Evolutionary conservation across 2,888 invertebrate species (phyloP), one percentile per base, ranked within the genome.

Genomic region (Rhingia campestris): DNA sequence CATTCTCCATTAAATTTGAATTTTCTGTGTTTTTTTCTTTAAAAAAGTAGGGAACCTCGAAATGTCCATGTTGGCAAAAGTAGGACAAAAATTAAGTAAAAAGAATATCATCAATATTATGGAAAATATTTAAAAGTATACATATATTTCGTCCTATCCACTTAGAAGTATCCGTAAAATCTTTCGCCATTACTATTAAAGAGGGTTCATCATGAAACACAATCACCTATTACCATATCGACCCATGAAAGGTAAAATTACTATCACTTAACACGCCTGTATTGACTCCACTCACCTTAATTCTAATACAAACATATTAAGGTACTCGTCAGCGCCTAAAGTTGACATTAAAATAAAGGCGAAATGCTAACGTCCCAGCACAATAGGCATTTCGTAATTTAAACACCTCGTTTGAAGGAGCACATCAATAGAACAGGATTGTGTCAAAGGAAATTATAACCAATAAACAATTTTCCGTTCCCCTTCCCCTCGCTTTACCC

Each of bases 401-500:
- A 77, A 77, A 58, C 70, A 77, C 77, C 54, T 77, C 77, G 56
- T 77, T 63, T 41, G 70, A 63, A 47, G 54, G 35, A 77, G 70
- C 69, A 63, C 47, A 63, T 77, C 69, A 63, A 77, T 63, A 33
- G 22, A 63, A 35, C 45, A 7, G 35, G 56, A 70, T 63, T 70
- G 76, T 70, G 70, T 70, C 77, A 77, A 77, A 70, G 70, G 69
- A 56, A 70, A 63, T 63, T 70, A 61, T 63, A 58, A n/a, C 66
- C 56, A 54, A 70, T 61, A 70, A 77, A 77, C 77, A 63, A 56
- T 77, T 77, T 54, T 33, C 45, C 14, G n/a, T 47, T 12, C 9
- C 39, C 51, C 51, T 37, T 12, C 4, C 32, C 45, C 2, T 14
- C 14, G 3, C 9, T 1, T 12, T 10, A 43, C n/a, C 0, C 12